These are phyloP conservation scores for Hemibagrus guttatus DNA, from an alignment of 2,797 vertebrate genomes.

Conservation along the genomic window DNA sequence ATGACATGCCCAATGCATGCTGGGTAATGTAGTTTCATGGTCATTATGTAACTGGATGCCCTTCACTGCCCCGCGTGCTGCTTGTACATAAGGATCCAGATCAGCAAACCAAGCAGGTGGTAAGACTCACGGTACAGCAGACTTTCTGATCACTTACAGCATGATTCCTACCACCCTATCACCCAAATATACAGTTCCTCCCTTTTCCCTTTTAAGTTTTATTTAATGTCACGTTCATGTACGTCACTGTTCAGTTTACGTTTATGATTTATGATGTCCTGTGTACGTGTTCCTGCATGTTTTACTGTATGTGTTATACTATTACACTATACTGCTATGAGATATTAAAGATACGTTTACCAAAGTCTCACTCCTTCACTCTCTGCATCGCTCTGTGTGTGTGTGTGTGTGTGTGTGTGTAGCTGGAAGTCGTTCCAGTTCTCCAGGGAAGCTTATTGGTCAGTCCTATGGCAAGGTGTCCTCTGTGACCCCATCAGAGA, in stretches of 20 bases:
- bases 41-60: conserved; percentile 52
- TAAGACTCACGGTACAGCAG: conserved; percentile 69
- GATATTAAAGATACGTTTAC: background rate
- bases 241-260: background rate
- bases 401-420: conserved; percentile 49
- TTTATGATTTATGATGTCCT: conserved; percentile 15
- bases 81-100: conserved; percentile 86
- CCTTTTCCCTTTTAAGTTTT: background rate
- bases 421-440: conserved; percentile 94
- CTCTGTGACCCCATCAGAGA: conserved; percentile 74
- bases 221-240: background rate
- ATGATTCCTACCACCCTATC: conserved; percentile 5
- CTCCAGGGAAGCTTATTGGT: conserved; percentile 87
- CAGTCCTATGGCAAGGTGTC: conserved; percentile 80
- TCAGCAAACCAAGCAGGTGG: conserved; percentile 85
- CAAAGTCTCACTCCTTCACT: background rate
- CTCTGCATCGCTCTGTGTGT: background rate
- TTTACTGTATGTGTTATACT: background rate
- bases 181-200: background rate
- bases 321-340: background rate
- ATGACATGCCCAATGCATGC: conserved; percentile 66
- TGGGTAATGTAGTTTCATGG: conserved; percentile 70
- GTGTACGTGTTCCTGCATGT: conserved; percentile 17
- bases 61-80: conserved; percentile 78
- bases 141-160: conserved; percentile 32